Percentiles rank a stretch among this genome's conserved stretches.
Conservation (phyloP, 2,113 vertebrate species). For the Apteryx mantelli region DNA sequence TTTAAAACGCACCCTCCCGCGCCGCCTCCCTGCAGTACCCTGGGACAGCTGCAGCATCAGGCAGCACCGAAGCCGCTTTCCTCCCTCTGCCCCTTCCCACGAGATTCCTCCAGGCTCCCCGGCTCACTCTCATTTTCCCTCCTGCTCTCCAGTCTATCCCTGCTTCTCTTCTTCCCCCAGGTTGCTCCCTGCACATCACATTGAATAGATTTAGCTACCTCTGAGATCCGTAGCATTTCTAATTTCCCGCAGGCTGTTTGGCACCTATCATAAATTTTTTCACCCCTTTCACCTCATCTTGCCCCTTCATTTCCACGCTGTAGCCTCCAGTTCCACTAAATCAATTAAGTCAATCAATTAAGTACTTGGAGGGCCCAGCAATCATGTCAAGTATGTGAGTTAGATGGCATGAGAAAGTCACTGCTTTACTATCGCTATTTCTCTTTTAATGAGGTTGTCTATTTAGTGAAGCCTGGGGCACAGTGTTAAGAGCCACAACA, state of each 20-base stretch:
- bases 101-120: neutral
- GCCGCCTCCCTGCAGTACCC: neutral
- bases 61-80: neutral
- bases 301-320: slow-evolving; percentile 59
- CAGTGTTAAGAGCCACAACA: slow-evolving; percentile 37
- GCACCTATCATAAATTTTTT: slow-evolving; percentile 72
- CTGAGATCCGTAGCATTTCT: slow-evolving; percentile 69
- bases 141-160: neutral
- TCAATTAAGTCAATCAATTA: slow-evolving; percentile 76
- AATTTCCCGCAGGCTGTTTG: slow-evolving; percentile 61
- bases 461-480: slow-evolving; percentile 63
- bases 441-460: slow-evolving; percentile 70
- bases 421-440: slow-evolving; percentile 51
- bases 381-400: slow-evolving; percentile 70
- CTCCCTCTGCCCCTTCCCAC: neutral
- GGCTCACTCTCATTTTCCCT: neutral
- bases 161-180: neutral
- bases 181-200: slow-evolving; percentile 32
- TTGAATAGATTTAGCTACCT: slow-evolving; percentile 64
- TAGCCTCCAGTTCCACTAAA: slow-evolving; percentile 71
- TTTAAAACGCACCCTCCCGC: neutral
- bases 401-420: slow-evolving; percentile 64
- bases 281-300: slow-evolving; percentile 61
- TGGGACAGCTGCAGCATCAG: no score
- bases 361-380: slow-evolving; percentile 69